Conservation (phyloP, 2,888 invertebrate species). For the Ennomos fuscantarius region DNA sequence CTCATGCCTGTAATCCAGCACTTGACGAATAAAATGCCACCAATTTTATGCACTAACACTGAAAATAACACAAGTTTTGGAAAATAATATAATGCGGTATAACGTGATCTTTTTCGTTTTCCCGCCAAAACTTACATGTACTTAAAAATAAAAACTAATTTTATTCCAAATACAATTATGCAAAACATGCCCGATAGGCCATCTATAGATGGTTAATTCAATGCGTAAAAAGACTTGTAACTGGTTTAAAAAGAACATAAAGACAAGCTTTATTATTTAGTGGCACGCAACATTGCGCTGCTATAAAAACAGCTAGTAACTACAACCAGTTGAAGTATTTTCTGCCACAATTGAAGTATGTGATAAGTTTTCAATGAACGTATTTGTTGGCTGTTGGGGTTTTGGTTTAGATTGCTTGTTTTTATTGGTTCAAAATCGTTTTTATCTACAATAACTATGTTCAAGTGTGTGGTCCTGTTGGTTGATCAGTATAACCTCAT, state of each 20-base stretch:
- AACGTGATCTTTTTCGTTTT: too few species aligned
- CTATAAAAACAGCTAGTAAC: constrained; percentile 5
- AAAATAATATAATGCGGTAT: too few species aligned
- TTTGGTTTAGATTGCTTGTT: not conserved
- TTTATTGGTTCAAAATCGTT: not conserved
- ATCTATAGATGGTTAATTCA: constrained; percentile 37
- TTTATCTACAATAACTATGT: not conserved
- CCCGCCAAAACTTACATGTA: too few species aligned
- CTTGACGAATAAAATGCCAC: too few species aligned
- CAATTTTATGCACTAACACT: too few species aligned
- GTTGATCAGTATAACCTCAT: too few species aligned
- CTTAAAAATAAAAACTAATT: constrained; percentile 4
- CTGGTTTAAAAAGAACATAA: constrained; percentile 34
- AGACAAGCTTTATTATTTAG: constrained; percentile 34
- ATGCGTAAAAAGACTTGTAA: constrained; percentile 40
- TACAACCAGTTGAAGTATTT: too few species aligned
- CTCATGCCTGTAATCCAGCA: too few species aligned
- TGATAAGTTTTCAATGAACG: constrained; percentile 10
- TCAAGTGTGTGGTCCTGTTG: too few species aligned
- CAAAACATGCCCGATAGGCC: constrained; percentile 37
- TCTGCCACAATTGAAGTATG: constrained; percentile 15
- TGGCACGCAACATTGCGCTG: constrained; percentile 33
- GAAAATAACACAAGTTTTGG: too few species aligned
- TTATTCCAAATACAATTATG: constrained; percentile 37
- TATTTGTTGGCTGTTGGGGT: constrained; percentile 4